Base-by-base conservation (phyloP, 2,113 vertebrate species). In the Otolemur garnettii region DNA sequence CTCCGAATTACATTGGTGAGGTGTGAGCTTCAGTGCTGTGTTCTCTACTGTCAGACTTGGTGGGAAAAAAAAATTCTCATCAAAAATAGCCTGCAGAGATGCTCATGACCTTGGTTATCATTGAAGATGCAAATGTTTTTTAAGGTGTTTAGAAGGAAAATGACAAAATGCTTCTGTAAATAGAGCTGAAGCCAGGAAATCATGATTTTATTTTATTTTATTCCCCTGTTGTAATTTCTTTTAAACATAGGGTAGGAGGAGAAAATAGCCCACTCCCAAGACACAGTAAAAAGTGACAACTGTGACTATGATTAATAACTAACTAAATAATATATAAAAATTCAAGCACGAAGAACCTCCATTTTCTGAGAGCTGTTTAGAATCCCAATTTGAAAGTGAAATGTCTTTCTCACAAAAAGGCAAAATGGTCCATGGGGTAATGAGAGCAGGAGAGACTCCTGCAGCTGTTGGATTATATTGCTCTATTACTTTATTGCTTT, bases 1-100 rank as follows among this genome's bases (percentile, higher is more conserved):
- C 97, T 98, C 98, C 78, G 97, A 97, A 98, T 98, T 96, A 96
- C 84, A 87, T 55, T 94, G 33, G 66, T 97, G 87, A 97, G 95
- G 87, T 95, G 89, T 94, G 80, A 98, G 53, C 22, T 84, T 97
- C 93, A 71, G 50, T 75, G 72, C 35, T 91, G 28, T 68, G 26
- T 86, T 78, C 53, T 93, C 71, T 96, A 26, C 95, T 98, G 64
- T 95, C 97, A 98, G 72, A 93, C 55, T 10, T 74, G 21, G 60
- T 90, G 91, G 91, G 10, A 50, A 50, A 93, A 96, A 97, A 95
- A 94, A 96, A 95, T 93, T 17, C n/a, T 81, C 90, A 69, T 98
- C 90, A 97, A 93, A 96, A 91, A 93, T 26, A 97, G 93, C 90
- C 95, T 92, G 59, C 42, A 90, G 97, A 95, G 93, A 95, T 78